Evolutionary conservation across 2,113 vertebrate genomes (phyloP).

Genomic region (Brachyhypopomus occidentalis): DNA sequence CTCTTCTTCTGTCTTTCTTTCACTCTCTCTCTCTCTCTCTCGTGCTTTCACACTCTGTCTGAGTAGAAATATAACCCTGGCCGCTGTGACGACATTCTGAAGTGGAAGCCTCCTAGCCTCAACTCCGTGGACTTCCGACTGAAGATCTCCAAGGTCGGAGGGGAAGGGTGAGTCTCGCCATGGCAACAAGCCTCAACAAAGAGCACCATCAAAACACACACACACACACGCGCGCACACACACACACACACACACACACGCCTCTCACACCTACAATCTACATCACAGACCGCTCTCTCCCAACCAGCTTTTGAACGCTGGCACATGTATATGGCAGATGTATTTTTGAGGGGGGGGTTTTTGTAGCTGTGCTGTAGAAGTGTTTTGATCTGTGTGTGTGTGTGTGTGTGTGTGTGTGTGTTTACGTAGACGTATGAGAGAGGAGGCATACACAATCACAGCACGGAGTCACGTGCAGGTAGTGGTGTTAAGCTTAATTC

Average conservation of each 20-base stretch:
- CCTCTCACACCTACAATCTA: not conserved
- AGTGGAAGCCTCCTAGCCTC: slow-evolving; percentile 97
- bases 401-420: not conserved
- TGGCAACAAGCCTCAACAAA: slow-evolving; percentile 52
- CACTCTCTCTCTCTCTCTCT: slow-evolving; percentile 3
- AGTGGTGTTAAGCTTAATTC: slow-evolving; percentile 16
- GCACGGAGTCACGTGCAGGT: not conserved
- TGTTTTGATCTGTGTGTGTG: not conserved
- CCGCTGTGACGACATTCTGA: slow-evolving; percentile 95
- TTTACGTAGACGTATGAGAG: not conserved
- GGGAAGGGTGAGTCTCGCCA: slow-evolving; percentile 90
- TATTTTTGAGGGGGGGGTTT: not conserved
- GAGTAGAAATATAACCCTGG: slow-evolving; percentile 92
- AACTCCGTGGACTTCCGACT: slow-evolving; percentile 99
- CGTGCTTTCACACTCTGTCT: not conserved
- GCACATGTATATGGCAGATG: slow-evolving; percentile 1
- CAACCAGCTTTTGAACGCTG: slow-evolving; percentile 19
- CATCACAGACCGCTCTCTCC: not conserved
- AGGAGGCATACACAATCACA: slow-evolving; percentile 1
- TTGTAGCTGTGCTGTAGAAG: not conserved
- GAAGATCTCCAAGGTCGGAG: slow-evolving; percentile 96
- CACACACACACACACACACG: slow-evolving; percentile 20
- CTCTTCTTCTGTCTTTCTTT: not conserved
- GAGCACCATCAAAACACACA: slow-evolving; percentile 22
- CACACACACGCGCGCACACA: slow-evolving; percentile 20